Evolutionary conservation across 2,113 vertebrate genomes (phyloP).

Genomic region (Beaufortia kweichowensis): DNA sequence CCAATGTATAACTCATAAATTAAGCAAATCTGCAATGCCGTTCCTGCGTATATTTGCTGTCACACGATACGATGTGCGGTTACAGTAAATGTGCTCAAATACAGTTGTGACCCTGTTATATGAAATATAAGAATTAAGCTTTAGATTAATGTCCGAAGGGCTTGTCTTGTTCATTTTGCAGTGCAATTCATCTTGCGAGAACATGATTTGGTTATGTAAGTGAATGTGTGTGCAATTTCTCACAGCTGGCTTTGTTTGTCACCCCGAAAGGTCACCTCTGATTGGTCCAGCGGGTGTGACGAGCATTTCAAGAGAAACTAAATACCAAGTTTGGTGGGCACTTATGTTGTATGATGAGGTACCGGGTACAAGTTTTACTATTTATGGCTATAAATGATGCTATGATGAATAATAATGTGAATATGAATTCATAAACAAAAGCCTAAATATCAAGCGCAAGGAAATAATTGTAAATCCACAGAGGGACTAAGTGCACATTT

Average conservation of each 20-base stretch:
- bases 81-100: slow-evolving; percentile 19
- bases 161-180: slow-evolving; percentile 55
- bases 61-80: not conserved
- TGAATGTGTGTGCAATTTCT: slow-evolving; percentile 51
- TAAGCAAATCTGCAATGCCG: not conserved
- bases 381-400: not conserved
- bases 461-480: no score
- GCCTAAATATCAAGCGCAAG: not conserved
- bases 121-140: slow-evolving; percentile 55
- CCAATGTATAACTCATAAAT: slow-evolving; percentile 19
- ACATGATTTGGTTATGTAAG: slow-evolving; percentile 51
- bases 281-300: slow-evolving; percentile 41
- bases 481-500: not conserved
- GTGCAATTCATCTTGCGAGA: slow-evolving; percentile 54
- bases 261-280: slow-evolving; percentile 50
- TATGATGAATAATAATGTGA: not conserved
- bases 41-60: not conserved
- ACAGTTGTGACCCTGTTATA: slow-evolving; percentile 20
- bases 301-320: slow-evolving; percentile 32
- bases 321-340: slow-evolving; percentile 32
- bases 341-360: slow-evolving; percentile 7
- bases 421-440: not conserved
- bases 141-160: slow-evolving; percentile 53
- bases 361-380: slow-evolving; percentile 5
- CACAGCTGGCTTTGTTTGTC: slow-evolving; percentile 47